Percentiles rank a stretch among this genome's conserved stretches.
Conservation (phyloP, 2,113 vertebrate genomes). For the Oreochromis tanganicae region DNA sequence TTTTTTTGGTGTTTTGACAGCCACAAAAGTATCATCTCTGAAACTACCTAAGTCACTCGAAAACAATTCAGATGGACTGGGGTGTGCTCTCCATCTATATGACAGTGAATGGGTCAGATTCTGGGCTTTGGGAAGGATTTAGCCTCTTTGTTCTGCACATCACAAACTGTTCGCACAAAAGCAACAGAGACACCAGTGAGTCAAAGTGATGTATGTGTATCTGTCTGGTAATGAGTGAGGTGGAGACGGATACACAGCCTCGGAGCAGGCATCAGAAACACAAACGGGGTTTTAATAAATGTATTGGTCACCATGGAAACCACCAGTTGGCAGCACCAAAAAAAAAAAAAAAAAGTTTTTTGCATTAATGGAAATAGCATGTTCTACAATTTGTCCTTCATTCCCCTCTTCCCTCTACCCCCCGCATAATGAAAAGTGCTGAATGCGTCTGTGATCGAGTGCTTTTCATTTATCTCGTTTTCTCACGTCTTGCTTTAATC, state of each 20-base stretch:
- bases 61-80: background rate
- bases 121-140: background rate
- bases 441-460: background rate
- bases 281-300: background rate
- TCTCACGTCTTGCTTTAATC: background rate
- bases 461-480: background rate
- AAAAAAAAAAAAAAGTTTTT: background rate
- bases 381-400: background rate
- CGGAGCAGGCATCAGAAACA: background rate
- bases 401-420: background rate
- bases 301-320: conserved; percentile 1
- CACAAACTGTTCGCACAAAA: background rate
- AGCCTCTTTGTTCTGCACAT: background rate
- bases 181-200: background rate
- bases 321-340: background rate
- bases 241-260: accelerated
- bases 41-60: background rate
- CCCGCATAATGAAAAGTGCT: accelerated
- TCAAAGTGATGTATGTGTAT: background rate
- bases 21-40: background rate
- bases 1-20: background rate
- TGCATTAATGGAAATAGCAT: background rate
- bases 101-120: background rate
- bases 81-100: accelerated
- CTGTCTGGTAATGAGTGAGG: background rate